These are phyloP conservation scores for Machimus rusticus DNA, from an alignment of 2,888 invertebrate genomes.

Conservation along the genomic window DNA sequence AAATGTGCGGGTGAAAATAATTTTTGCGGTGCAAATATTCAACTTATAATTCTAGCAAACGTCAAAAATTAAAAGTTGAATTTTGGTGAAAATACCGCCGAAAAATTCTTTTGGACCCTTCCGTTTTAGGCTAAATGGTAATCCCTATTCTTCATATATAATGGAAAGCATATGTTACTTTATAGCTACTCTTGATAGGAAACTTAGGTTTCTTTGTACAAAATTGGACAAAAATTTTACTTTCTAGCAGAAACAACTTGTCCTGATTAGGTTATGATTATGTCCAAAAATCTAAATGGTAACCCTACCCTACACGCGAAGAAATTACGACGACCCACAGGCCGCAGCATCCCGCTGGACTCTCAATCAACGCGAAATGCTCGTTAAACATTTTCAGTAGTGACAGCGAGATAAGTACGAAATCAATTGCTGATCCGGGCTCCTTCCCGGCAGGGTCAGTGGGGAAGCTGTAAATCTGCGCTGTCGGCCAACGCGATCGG, in stretches of 20 bases:
- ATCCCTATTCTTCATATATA: too few species aligned
- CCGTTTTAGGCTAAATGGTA: too few species aligned
- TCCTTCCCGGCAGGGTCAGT: background rate
- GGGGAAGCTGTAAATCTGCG: background rate
- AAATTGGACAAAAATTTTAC: background rate
- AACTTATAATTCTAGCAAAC: too few species aligned
- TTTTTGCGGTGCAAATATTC: too few species aligned
- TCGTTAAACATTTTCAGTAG: conserved; percentile 4
- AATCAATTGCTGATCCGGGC: background rate
- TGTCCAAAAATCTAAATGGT: background rate
- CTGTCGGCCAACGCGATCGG: background rate
- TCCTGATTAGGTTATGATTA: background rate
- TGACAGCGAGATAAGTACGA: background rate
- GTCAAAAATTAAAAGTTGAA: too few species aligned
- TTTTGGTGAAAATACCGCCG: too few species aligned
- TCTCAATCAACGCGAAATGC: background rate
- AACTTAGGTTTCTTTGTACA: too few species aligned
- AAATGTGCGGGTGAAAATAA: too few species aligned
- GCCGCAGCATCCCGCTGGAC: background rate
- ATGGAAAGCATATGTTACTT: too few species aligned
- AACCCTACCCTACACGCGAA: background rate
- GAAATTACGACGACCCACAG: background rate
- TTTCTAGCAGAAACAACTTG: background rate
- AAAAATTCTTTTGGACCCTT: too few species aligned
- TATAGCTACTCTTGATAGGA: too few species aligned